A percentile compares a stretch with the other conserved stretches of the same genome.
Conservation (phyloP, 2,113 vertebrate genomes). For the Halichoeres trimaculatus region DNA sequence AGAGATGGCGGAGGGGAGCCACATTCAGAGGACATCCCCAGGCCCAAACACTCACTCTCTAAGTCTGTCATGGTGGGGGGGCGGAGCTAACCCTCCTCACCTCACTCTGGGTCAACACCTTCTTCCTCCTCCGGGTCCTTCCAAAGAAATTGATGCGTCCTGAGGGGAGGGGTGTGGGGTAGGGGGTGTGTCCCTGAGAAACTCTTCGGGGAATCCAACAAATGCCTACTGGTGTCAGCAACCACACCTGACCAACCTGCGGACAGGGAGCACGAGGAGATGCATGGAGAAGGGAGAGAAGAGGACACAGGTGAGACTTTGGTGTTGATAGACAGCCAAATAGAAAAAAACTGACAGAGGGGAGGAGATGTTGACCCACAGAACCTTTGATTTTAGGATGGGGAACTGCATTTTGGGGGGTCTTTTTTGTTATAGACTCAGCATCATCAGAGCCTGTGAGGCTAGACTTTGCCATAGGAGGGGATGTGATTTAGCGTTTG, state of each 20-base stretch:
- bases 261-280: background rate
- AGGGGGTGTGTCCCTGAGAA: conserved; percentile 25
- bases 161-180: conserved; percentile 16
- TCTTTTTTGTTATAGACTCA: too few relatives aligned
- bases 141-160: conserved; percentile 14
- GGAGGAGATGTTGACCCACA: too few relatives aligned
- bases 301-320: background rate
- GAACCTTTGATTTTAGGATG: too few relatives aligned
- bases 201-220: conserved; percentile 8
- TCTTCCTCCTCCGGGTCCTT: background rate
- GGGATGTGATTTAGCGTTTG: too few relatives aligned
- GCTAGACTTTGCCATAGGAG: too few relatives aligned
- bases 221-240: conserved; percentile 45
- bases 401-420: too few relatives aligned
- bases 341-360: background rate
- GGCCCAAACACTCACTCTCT: conserved; percentile 80
- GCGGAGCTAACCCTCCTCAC: conserved; percentile 58
- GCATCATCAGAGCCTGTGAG: too few relatives aligned
- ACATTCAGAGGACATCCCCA: conserved; percentile 68
- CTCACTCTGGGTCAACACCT: conserved; percentile 13
- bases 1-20: conserved; percentile 62
- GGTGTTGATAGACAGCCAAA: background rate
- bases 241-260: conserved; percentile 54
- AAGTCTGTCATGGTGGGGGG: conserved; percentile 81
- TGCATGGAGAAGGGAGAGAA: background rate